Conservation (phyloP, 2,797 vertebrate species). For the Neosilurus mollespiculum region DNA sequence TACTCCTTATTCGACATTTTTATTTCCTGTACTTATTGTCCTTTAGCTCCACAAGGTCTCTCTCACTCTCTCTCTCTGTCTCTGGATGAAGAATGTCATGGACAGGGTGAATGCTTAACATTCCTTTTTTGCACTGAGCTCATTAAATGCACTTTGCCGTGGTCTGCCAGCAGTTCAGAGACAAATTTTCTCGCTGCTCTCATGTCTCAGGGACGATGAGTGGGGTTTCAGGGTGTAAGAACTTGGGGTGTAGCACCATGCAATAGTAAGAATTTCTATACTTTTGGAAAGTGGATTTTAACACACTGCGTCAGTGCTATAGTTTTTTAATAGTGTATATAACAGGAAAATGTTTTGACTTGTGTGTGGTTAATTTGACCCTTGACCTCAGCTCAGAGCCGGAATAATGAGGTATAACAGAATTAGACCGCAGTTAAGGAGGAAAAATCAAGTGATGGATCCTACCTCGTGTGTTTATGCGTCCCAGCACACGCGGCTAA, state of each 20-base stretch:
- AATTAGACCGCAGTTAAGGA: slow-evolving; percentile 1
- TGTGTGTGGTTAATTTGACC: background rate
- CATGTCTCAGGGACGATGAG: too few species aligned
- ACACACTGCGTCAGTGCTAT: background rate
- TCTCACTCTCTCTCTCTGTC: too few species aligned
- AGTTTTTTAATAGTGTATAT: too few species aligned
- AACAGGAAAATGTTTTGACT: too few species aligned
- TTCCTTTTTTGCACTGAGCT: slow-evolving; percentile 41
- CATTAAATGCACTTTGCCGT: slow-evolving; percentile 38
- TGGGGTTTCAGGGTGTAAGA: too few species aligned
- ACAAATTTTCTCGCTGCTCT: slow-evolving; percentile 25
- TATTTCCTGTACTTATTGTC: background rate
- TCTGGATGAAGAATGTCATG: slow-evolving; percentile 39
- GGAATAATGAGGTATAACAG: background rate
- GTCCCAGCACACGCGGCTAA: background rate
- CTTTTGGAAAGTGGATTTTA: too few species aligned
- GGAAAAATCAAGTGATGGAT: background rate
- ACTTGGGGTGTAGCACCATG: too few species aligned
- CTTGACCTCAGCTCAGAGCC: background rate
- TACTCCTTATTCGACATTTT: background rate
- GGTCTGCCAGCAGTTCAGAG: background rate
- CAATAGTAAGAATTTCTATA: too few species aligned
- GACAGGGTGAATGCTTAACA: slow-evolving; percentile 44
- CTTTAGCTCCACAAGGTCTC: background rate
- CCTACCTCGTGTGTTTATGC: background rate